Evolutionary conservation across 2,113 vertebrate genomes (phyloP), one percentile per base, ranked within the genome.

Genomic region (Benitochromis conjunctus): DNA sequence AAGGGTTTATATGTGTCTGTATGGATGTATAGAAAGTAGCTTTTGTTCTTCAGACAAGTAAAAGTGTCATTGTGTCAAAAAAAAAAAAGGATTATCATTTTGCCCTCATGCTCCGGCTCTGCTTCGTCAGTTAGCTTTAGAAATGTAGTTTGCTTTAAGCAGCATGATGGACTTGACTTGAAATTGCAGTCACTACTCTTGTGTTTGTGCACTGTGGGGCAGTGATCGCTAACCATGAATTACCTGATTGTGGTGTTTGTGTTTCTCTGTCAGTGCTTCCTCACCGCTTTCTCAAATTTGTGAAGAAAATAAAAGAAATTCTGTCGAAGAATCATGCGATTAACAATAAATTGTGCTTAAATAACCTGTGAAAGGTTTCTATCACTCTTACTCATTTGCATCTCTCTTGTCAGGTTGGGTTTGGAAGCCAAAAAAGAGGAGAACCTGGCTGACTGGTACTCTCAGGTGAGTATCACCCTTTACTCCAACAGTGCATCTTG

Each of bases 351-450:
- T 77, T 19, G 54, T n/a, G 9, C 21, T 6, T 53, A 56, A 43
- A 34, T 43, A 1, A 76, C 16, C 5, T 9, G 74, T 0, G 0
- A 58, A 46, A 54, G 9, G 19, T 81, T 51, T 71, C n/a, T 26
- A 2, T 58, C 14, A 66, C 2, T 36, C 14, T 88, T n/a, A 84
- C 14, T 76, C 1, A 54, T 1, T 24, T 41, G 5, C 88, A 6
- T 81, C 5, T 84, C n/a, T 88, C 11, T 43, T 83, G 5, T 14
- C 69, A 99, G 99, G 86, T 93, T 99, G 95, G 99, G 99, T 74
- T 95, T 99, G 81, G 99, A 99, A 94, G 97, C 96, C 31, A 99
- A 97, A 94, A 99, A 99, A 92, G 98, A 99, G 95, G 99, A 99
- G 93, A 98, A 98, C 90, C 95, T 99, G 86, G 95, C 98, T 36